Evolutionary conservation across 2,113 vertebrate species (phyloP).

Genomic region (Eretmochelys imbricata): DNA sequence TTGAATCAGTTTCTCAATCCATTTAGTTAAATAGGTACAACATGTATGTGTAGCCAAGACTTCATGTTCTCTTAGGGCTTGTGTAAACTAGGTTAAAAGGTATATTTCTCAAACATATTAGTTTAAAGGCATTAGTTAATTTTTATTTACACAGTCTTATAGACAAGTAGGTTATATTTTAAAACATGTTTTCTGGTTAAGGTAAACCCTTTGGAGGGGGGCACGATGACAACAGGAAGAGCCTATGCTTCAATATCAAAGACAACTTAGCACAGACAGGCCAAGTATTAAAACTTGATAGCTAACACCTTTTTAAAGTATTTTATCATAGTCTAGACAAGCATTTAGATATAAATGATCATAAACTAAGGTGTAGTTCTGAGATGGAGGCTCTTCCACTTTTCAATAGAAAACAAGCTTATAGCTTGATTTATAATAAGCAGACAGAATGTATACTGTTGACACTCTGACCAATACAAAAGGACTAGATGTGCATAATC

Average conservation of each 20-base stretch:
- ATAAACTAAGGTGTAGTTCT: background rate
- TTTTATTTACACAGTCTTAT: background rate
- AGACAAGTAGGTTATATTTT: background rate
- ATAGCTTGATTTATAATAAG: background rate
- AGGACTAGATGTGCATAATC: background rate
- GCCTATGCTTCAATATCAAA: background rate
- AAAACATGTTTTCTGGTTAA: background rate
- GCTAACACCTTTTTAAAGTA: background rate
- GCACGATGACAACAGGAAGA: background rate
- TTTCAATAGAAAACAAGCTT: background rate
- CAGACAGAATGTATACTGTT: background rate
- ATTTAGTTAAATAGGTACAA: slow-evolving; percentile 45
- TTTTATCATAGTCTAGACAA: background rate
- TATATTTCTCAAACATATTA: slow-evolving; percentile 54
- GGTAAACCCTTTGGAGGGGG: background rate
- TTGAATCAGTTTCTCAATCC: slow-evolving; percentile 6
- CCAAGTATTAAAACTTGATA: background rate
- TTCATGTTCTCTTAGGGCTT: slow-evolving; percentile 53
- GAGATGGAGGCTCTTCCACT: background rate
- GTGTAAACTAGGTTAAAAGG: slow-evolving; percentile 46
- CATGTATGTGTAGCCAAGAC: slow-evolving; percentile 46
- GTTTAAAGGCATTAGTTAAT: background rate
- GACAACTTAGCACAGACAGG: background rate
- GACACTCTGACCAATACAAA: background rate
- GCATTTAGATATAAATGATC: background rate